Evolutionary conservation across 2,888 invertebrate genomes (phyloP).

Genomic region (Pyrrhia umbra): DNA sequence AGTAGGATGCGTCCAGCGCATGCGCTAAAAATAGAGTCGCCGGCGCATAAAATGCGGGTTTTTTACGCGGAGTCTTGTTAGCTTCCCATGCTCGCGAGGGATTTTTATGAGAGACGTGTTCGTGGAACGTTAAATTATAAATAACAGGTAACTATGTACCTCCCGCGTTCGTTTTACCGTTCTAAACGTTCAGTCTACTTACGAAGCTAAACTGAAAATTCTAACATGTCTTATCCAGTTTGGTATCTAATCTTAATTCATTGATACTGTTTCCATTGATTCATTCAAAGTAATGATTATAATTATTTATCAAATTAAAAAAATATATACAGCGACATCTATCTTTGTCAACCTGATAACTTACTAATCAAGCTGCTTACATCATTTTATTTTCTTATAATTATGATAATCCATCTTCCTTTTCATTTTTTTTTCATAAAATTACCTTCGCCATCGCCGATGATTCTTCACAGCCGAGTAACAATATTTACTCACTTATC

Average conservation of each 20-base stretch:
- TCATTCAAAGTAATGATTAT: slow-evolving; percentile 8
- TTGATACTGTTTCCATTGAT: slow-evolving; percentile 27
- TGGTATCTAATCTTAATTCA: slow-evolving; percentile 19
- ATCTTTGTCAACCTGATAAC: neutral
- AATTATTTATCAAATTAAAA: neutral
- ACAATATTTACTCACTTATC: neutral
- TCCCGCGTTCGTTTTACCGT: slow-evolving; percentile 66
- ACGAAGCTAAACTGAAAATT: neutral
- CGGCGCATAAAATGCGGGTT: slow-evolving; percentile 82
- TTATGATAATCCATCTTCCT: too few relatives aligned
- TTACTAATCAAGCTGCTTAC: neutral
- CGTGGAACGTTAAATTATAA: slow-evolving; percentile 80
- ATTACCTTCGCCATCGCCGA: neutral
- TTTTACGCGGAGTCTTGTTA: slow-evolving; percentile 80
- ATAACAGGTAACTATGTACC: slow-evolving; percentile 68
- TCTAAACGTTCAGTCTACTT: slow-evolving; percentile 47
- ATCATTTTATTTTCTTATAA: neutral
- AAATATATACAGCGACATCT: slow-evolving; percentile 15
- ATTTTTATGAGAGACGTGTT: slow-evolving; percentile 76
- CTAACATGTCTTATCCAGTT: slow-evolving; percentile 1
- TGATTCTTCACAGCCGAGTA: too few relatives aligned
- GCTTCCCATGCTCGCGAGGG: slow-evolving; percentile 81
- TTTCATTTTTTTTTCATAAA: neutral
- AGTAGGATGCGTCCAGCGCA: slow-evolving; percentile 85
- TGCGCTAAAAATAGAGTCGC: slow-evolving; percentile 85